Evolutionary conservation across 2,797 vertebrate species (phyloP).

Genomic region (Anabacerthia variegaticeps): DNA sequence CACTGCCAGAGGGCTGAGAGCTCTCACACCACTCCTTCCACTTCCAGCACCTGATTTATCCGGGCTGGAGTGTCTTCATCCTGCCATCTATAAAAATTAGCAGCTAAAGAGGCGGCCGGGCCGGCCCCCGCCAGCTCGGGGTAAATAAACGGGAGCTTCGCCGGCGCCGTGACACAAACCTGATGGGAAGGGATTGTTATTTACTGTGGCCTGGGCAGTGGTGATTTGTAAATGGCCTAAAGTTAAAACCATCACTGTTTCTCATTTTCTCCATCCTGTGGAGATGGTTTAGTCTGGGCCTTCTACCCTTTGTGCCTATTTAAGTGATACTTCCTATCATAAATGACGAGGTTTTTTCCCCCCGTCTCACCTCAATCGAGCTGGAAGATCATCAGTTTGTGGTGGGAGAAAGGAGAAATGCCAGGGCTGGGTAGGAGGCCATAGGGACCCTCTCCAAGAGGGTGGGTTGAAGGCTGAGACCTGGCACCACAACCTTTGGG

Average conservation of each 20-base stretch:
- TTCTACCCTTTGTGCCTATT: background rate
- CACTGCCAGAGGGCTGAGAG: too few relatives aligned
- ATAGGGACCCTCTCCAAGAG: rapidly evolving
- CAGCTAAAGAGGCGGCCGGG: background rate
- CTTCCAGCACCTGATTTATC: background rate
- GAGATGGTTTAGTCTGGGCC: background rate
- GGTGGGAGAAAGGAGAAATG: background rate
- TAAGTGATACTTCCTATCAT: background rate
- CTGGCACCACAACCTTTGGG: rapidly evolving
- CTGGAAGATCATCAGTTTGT: background rate
- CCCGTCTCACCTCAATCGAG: background rate
- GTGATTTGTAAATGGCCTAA: background rate
- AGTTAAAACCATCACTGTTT: background rate
- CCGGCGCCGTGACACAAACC: rapidly evolving
- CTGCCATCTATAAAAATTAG: background rate
- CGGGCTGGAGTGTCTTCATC: background rate
- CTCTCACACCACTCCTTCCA: background rate
- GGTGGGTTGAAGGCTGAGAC: background rate
- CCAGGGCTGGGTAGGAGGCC: rapidly evolving
- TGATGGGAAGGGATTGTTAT: background rate
- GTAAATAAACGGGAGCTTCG: background rate
- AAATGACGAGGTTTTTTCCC: background rate
- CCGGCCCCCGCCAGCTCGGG: background rate
- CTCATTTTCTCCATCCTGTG: background rate
- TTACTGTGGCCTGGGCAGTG: background rate